Base-by-base conservation (phyloP, 2,888 invertebrate genomes). In the Orthosia incerta region DNA sequence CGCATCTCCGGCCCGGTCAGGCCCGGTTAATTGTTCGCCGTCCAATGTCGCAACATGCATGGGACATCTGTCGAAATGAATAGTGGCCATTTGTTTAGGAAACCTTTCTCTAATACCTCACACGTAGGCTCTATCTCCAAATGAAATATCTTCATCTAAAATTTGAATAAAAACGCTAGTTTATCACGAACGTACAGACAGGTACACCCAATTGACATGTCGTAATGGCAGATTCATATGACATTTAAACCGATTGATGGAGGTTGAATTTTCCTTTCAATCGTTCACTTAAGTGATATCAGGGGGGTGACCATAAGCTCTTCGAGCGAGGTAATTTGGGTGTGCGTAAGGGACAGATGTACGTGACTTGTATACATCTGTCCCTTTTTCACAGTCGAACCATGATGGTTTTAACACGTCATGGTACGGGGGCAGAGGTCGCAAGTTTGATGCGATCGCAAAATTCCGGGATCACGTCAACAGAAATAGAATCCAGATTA, bases 21-120 rank as follows among this genome's bases (percentile, higher is more conserved):
- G 26, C 73, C 26, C 59, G 48, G 76, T 82, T 86, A 88, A 86
- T 87, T 87, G 79, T 76, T 77, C 64, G 15, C 59, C 66, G 68
- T 20, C 16, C 15, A 71, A 73, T 74, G 76, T 76, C 55, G 79
- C 71, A 79, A 75, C 59, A 23, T 65, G 62, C 48, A 67, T 23
- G 69, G 51, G 76, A 80, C 79, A 80, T 75, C 83, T 83, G 85
- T 84, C 78, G 55, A 31, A 65, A 69, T 82, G 84, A 84, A 76
- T 82, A 67, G 79, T 82, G 76, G 66, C 57, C 77, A 73, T 84
- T 79, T 76, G 75, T 80, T 71, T 77, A 67, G 63, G 68, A 77
- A 81, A 71, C 67, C 26, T 69, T 51, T 63, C 51, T 63, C 31
- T 51, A 56, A 75, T 84, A 80, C 85, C 84, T 71, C 85, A 84